These are phyloP conservation scores for Oxyura jamaicensis DNA, from an alignment of 2,113 vertebrate species.

Conservation along the genomic window DNA sequence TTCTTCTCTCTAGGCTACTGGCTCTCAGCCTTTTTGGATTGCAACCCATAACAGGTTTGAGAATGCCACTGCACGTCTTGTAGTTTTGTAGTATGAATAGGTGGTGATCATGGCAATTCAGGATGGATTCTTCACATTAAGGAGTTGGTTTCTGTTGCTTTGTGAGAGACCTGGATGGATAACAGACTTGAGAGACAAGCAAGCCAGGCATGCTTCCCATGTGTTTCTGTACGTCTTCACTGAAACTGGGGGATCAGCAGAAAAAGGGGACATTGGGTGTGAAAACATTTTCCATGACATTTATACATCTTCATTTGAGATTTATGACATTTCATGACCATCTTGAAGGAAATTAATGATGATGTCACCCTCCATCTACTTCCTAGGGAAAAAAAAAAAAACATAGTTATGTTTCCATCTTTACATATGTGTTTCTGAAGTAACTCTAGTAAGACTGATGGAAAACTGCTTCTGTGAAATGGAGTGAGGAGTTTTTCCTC, in stretches of 20 bases:
- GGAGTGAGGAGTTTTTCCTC: neutral
- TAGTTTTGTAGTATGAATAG: neutral
- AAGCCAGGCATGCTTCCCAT: neutral
- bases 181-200: neutral
- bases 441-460: neutral
- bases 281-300: neutral
- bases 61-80: neutral
- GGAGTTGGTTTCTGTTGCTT: neutral
- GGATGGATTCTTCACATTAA: neutral
- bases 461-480: neutral
- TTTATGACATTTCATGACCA: neutral
- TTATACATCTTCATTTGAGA: neutral
- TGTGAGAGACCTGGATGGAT: neutral
- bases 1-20: neutral
- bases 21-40: neutral
- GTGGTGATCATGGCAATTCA: neutral
- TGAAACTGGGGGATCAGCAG: neutral
- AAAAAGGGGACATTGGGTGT: neutral
- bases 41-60: neutral
- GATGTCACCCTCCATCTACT: neutral
- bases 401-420: neutral
- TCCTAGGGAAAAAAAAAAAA: neutral
- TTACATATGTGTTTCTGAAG: neutral
- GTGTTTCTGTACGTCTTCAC: neutral
- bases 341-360: neutral